Evolutionary conservation across 2,113 vertebrate genomes (phyloP).

Genomic region (Oenanthe melanoleuca): DNA sequence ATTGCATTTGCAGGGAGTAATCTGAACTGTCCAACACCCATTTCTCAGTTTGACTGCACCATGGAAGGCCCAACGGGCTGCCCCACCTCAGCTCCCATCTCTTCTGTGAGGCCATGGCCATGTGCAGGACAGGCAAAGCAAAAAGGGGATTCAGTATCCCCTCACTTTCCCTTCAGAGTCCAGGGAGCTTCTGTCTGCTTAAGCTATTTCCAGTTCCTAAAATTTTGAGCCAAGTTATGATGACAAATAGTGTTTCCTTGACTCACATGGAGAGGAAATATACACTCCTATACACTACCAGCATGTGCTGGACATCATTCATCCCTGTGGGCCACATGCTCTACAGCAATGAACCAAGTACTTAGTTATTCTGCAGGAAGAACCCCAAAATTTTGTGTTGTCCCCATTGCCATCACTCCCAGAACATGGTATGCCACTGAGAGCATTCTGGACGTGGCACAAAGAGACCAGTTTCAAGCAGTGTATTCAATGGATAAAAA

Average conservation of each 20-base stretch:
- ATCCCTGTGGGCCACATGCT: fast-evolving
- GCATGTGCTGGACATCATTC: background rate
- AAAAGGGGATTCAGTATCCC: background rate
- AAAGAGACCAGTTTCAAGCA: background rate
- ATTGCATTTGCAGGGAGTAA: background rate
- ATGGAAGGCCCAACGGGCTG: fast-evolving
- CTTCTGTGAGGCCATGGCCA: background rate
- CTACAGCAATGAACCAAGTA: background rate
- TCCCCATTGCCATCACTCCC: background rate
- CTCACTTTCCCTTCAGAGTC: background rate
- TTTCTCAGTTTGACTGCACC: background rate
- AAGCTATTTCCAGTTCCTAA: background rate
- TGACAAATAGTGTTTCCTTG: background rate
- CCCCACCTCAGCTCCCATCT: background rate
- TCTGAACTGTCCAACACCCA: background rate
- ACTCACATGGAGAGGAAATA: background rate
- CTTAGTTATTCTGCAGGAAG: background rate
- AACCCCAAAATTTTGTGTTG: background rate
- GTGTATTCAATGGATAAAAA: background rate
- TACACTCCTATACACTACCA: background rate
- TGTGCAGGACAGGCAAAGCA: background rate
- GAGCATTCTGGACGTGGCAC: background rate
- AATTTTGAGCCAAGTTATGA: background rate
- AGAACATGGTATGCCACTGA: background rate
- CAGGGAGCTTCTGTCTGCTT: background rate